These are phyloP conservation scores for Drusus annulatus DNA, from an alignment of 1,140 invertebrate species.

Conservation along the genomic window DNA sequence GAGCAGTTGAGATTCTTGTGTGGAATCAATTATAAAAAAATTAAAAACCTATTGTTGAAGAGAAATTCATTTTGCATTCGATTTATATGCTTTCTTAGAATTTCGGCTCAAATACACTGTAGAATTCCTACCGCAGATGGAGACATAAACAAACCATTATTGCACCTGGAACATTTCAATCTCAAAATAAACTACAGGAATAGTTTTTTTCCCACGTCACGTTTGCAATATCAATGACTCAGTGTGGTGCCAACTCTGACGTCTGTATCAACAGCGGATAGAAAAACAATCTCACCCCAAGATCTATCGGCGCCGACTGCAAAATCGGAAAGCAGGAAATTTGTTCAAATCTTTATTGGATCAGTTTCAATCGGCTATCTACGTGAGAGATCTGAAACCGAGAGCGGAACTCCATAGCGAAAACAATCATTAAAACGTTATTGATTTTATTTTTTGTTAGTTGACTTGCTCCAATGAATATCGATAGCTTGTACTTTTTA, in stretches of 20 bases:
- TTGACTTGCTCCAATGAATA: background rate
- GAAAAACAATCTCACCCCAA: slow-evolving; percentile 50
- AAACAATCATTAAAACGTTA: slow-evolving; percentile 15
- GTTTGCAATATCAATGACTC: slow-evolving; percentile 23
- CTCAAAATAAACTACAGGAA: background rate
- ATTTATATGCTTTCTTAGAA: no score
- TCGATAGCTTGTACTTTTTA: background rate
- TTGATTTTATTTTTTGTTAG: slow-evolving; percentile 5
- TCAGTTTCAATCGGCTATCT: slow-evolving; percentile 41
- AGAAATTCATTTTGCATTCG: no score
- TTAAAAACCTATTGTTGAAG: no score
- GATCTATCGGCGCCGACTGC: slow-evolving; percentile 39
- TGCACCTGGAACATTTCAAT: slow-evolving; percentile 1
- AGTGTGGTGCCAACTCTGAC: slow-evolving; percentile 23
- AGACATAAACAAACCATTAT: background rate
- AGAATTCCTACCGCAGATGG: no score
- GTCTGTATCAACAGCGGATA: slow-evolving; percentile 44
- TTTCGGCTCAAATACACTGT: no score
- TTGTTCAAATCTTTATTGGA: background rate
- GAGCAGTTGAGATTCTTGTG: no score
- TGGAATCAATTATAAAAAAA: no score
- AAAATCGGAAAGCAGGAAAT: slow-evolving; percentile 46
- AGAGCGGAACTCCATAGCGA: background rate
- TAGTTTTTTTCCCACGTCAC: background rate
- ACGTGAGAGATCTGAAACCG: slow-evolving; percentile 51